Conservation (phyloP, 2,888 invertebrate species). For the Bombyx huttoni region DNA sequence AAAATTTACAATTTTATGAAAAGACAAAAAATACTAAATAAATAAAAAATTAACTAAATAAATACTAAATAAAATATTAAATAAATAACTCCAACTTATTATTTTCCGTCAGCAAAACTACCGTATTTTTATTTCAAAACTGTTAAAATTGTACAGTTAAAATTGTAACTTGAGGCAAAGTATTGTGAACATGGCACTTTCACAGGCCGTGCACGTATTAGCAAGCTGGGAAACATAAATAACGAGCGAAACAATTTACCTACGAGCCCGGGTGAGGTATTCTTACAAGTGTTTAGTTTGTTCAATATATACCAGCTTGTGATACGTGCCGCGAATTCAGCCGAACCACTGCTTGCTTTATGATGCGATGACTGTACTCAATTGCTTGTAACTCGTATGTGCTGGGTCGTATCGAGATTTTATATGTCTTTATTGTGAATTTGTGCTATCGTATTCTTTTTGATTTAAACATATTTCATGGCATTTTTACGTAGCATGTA, state of each 20-base stretch:
- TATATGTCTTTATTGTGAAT: slow-evolving; percentile 30
- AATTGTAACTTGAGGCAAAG: slow-evolving; percentile 23
- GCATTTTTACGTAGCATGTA: neutral
- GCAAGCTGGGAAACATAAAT: slow-evolving; percentile 65
- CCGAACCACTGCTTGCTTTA: slow-evolving; percentile 27
- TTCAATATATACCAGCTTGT: slow-evolving; percentile 55
- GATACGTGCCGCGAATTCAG: slow-evolving; percentile 52
- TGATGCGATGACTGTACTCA: slow-evolving; percentile 46
- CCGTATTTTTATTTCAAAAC: slow-evolving; percentile 4
- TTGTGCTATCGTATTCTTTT: neutral
- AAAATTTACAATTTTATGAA: too few relatives aligned
- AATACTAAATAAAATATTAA: too few relatives aligned
- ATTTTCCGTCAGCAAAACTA: neutral
- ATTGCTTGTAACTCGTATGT: slow-evolving; percentile 37
- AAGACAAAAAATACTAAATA: too few relatives aligned
- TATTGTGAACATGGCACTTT: slow-evolving; percentile 24
- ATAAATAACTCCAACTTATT: too few relatives aligned
- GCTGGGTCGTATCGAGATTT: slow-evolving; percentile 30
- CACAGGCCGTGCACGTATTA: slow-evolving; percentile 54
- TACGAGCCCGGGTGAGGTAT: slow-evolving; percentile 55
- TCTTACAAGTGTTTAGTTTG: slow-evolving; percentile 69
- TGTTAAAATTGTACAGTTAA: slow-evolving; percentile 20
- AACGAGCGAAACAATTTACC: slow-evolving; percentile 67
- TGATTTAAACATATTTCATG: neutral
- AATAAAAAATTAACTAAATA: too few relatives aligned